Percentiles rank a stretch among this genome's conserved stretches.
Conservation (phyloP, 1,140 invertebrate species). For the Heliconius hewitsoni region DNA sequence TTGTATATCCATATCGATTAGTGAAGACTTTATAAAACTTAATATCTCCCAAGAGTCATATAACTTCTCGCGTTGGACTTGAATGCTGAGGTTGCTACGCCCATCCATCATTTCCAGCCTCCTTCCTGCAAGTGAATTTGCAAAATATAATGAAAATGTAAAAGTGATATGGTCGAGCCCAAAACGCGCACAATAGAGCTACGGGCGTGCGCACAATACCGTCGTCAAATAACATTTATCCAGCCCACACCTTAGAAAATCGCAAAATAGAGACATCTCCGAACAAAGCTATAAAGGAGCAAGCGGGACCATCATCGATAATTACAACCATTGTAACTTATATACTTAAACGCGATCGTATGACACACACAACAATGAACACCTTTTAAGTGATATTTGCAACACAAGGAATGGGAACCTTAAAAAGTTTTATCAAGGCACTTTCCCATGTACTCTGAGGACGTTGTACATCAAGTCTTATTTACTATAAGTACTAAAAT, state of each 20-base stretch:
- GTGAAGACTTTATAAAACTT: background rate
- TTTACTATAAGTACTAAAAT: conserved; percentile 27
- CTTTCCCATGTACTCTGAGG: background rate
- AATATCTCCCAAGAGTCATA: conserved; percentile 62
- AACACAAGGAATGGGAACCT: conserved; percentile 33
- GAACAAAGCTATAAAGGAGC: conserved; percentile 68
- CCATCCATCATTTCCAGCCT: conserved; percentile 70
- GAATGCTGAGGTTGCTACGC: conserved; percentile 48
- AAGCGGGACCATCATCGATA: conserved; percentile 71
- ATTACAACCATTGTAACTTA: conserved; percentile 73
- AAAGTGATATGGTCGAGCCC: conserved; percentile 73
- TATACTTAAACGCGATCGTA: conserved; percentile 56
- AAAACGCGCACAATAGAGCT: conserved; percentile 65
- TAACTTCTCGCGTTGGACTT: conserved; percentile 64
- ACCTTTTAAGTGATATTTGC: conserved; percentile 34
- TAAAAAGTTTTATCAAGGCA: conserved; percentile 5
- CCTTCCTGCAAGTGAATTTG: conserved; percentile 69
- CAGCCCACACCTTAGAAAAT: conserved; percentile 80
- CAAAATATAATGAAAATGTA: conserved; percentile 75
- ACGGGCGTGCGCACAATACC: conserved; percentile 73
- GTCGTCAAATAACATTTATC: conserved; percentile 80
- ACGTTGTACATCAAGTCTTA: conserved; percentile 2
- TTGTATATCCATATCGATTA: background rate
- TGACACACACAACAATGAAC: conserved; percentile 53
- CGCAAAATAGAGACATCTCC: conserved; percentile 78